These are phyloP conservation scores for Pyrrhia umbra DNA, from an alignment of 2,888 invertebrate genomes.

Conservation along the genomic window DNA sequence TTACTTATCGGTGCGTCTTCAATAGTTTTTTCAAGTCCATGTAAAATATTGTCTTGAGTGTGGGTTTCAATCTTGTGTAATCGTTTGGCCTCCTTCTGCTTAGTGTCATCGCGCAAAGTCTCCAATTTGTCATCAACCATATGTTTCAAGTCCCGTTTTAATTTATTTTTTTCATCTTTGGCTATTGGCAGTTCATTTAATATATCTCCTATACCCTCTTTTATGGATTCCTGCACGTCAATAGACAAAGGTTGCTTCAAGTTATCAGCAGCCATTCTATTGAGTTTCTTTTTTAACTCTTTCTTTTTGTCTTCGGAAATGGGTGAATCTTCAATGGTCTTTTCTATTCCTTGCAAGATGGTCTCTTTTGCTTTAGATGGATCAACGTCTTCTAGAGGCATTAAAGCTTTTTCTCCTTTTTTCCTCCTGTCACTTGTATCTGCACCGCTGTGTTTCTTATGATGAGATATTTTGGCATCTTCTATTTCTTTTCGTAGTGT, in stretches of 20 bases:
- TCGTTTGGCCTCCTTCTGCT: neutral
- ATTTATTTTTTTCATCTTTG: neutral
- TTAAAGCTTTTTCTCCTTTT: no score
- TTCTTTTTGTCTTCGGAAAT: neutral
- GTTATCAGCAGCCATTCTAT: neutral
- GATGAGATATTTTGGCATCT: neutral
- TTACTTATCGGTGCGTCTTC: neutral
- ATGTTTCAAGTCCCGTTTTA: no score
- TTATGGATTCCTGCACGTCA: neutral
- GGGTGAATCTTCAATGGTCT: neutral
- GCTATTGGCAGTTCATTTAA: slow-evolving; percentile 1
- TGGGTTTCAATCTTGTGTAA: neutral
- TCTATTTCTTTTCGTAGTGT: neutral
- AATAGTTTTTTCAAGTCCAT: neutral
- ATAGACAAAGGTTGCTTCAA: neutral
- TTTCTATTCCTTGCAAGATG: slow-evolving; percentile 5
- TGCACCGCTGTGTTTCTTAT: neutral
- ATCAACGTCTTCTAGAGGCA: neutral
- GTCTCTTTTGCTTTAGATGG: neutral
- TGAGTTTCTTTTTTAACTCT: neutral
- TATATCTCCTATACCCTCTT: neutral
- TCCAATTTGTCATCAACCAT: neutral
- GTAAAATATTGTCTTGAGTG: neutral
- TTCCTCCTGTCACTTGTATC: neutral
- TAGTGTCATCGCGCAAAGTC: neutral